A percentile compares a stretch with the other conserved stretches of the same genome.
Conservation (phyloP, 1,140 invertebrate species). For the Calycopis cecrops region DNA sequence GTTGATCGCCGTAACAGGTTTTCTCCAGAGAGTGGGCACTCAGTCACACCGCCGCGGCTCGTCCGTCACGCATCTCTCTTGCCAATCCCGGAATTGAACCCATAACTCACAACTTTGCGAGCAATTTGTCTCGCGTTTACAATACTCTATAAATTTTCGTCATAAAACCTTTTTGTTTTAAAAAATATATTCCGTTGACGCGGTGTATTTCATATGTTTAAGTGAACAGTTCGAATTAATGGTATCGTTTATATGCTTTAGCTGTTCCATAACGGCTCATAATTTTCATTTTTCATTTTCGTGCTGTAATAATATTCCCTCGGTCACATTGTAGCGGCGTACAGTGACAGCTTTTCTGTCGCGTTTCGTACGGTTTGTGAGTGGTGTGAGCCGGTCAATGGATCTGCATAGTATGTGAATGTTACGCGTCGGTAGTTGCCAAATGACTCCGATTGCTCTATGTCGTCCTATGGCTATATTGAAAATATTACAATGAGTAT, state of each 20-base stretch:
- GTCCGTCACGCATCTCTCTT: constrained; percentile 25
- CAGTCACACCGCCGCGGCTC: constrained; percentile 24
- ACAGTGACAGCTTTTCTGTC: too few relatives aligned
- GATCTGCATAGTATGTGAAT: too few relatives aligned
- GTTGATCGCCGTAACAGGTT: neutral
- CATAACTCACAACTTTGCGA: constrained; percentile 25
- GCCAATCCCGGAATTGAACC: constrained; percentile 23
- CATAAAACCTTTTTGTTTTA: constrained; percentile 19
- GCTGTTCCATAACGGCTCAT: constrained; percentile 3
- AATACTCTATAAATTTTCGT: constrained; percentile 25
- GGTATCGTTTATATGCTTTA: constrained; percentile 7
- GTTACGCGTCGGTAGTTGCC: too few relatives aligned
- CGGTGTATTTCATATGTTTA: constrained; percentile 11
- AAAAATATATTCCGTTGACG: constrained; percentile 14
- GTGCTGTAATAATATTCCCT: neutral
- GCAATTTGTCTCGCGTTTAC: constrained; percentile 29
- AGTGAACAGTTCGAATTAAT: constrained; percentile 2
- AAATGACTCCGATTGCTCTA: too few relatives aligned
- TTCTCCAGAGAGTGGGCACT: constrained; percentile 17
- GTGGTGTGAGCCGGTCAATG: too few relatives aligned
- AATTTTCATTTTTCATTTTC: neutral
- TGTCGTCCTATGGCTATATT: too few relatives aligned
- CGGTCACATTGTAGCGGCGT: too few relatives aligned
- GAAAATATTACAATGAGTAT: too few relatives aligned
- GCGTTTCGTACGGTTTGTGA: too few relatives aligned